A percentile compares a stretch with the other conserved stretches of the same genome.
Evolutionary conservation across 23 tunicate species (phyloP).

Genomic region (Pegea sp.): DNA sequence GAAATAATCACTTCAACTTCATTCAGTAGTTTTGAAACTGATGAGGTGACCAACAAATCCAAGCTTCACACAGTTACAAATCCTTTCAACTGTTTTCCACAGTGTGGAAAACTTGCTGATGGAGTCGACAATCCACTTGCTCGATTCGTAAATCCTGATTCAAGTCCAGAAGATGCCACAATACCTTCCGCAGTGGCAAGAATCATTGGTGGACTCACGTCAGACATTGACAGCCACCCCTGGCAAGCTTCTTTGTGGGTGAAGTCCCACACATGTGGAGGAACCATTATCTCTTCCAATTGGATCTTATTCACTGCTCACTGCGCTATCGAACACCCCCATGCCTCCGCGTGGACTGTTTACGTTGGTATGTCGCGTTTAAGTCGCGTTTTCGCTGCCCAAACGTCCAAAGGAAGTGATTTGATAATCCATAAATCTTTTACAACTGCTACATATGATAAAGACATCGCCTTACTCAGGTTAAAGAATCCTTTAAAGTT

Average conservation of each 20-base stretch:
- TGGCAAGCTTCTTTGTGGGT: slow-evolving; percentile 58
- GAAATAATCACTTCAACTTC: no score
- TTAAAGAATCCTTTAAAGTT: slow-evolving; percentile 11
- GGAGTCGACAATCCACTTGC: no score
- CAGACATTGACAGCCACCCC: not conserved
- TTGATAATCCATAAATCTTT: slow-evolving; percentile 16
- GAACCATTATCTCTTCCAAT: slow-evolving; percentile 59
- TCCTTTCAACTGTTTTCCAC: no score
- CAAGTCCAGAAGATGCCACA: no score
- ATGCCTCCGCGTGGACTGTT: slow-evolving; percentile 36
- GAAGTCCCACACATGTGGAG: slow-evolving; percentile 54
- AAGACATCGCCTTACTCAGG: slow-evolving; percentile 47
- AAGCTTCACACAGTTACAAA: no score
- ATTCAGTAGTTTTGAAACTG: no score
- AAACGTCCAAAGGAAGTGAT: slow-evolving; percentile 15
- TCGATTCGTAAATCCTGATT: no score
- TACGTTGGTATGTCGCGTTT: slow-evolving; percentile 26
- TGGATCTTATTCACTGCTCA: slow-evolving; percentile 85
- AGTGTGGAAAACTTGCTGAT: no score
- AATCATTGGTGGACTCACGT: not conserved
- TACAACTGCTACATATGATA: slow-evolving; percentile 35
- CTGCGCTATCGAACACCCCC: slow-evolving; percentile 23
- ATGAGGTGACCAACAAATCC: no score
- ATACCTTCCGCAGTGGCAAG: not conserved
- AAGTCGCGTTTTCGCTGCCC: slow-evolving; percentile 11